Conservation (phyloP, 2,113 vertebrate species). For the Neomonachus schauinslandi region DNA sequence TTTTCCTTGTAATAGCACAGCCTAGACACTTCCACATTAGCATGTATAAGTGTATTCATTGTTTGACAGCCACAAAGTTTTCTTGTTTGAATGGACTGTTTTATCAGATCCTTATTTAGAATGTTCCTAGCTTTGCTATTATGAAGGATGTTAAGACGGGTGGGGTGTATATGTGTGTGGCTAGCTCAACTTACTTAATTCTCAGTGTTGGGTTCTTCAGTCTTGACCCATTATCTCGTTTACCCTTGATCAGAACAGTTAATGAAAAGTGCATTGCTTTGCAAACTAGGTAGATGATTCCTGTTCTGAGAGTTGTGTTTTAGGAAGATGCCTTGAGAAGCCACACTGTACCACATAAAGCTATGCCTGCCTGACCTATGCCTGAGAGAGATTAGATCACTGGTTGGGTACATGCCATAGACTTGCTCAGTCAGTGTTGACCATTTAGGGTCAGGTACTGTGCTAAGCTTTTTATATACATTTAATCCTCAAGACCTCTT, state of each 20-base stretch:
- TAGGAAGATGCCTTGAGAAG: background rate
- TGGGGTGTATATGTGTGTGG: background rate
- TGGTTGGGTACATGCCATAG: background rate
- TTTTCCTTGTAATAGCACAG: background rate
- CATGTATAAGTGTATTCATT: background rate
- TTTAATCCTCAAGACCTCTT: background rate
- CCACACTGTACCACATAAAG: background rate
- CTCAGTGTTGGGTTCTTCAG: background rate
- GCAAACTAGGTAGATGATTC: background rate
- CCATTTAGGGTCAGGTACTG: background rate
- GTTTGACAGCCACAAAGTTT: background rate
- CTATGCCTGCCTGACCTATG: background rate
- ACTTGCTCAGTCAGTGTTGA: background rate
- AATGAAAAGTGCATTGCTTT: background rate
- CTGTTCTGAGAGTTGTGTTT: background rate
- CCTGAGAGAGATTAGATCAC: background rate
- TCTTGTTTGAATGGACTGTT: background rate
- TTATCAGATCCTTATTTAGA: background rate
- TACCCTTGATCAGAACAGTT: background rate
- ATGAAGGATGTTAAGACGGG: background rate
- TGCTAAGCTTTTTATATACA: background rate
- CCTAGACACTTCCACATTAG: background rate
- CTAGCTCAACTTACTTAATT: background rate
- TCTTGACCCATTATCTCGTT: background rate
- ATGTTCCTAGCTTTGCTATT: background rate